Evolutionary conservation across 1,140 invertebrate genomes (phyloP).

Genomic region (Harlomillsia oculata): DNA sequence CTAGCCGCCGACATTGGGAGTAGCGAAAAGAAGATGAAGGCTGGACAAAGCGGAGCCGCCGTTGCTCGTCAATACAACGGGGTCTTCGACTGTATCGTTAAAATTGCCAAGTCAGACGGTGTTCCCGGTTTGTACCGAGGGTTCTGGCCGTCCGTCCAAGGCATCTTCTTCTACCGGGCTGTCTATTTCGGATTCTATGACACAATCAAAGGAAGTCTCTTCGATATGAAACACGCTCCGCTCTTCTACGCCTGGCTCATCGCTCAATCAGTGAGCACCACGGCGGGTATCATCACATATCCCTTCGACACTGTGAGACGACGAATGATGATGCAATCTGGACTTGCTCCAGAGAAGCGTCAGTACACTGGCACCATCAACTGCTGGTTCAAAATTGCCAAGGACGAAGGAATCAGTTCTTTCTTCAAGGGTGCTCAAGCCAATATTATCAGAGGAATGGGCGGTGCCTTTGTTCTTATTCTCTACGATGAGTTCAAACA

Average conservation of each 20-base stretch:
- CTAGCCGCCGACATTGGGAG: slow-evolving; percentile 77
- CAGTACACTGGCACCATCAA: slow-evolving; percentile 63
- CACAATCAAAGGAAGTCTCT: slow-evolving; percentile 76
- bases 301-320: slow-evolving; percentile 81
- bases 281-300: slow-evolving; percentile 71
- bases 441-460: slow-evolving; percentile 66
- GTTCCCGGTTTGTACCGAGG: slow-evolving; percentile 74
- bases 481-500: slow-evolving; percentile 68
- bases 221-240: slow-evolving; percentile 69
- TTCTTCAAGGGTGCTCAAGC: slow-evolving; percentile 77
- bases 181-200: slow-evolving; percentile 91
- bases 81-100: slow-evolving; percentile 67
- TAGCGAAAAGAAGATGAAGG: slow-evolving; percentile 26
- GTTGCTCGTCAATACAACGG: slow-evolving; percentile 69
- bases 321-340: slow-evolving; percentile 84
- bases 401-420: slow-evolving; percentile 53
- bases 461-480: slow-evolving; percentile 66
- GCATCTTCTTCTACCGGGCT: slow-evolving; percentile 76
- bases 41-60: slow-evolving; percentile 34
- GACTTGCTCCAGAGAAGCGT: slow-evolving; percentile 51
- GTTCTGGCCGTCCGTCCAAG: slow-evolving; percentile 81
- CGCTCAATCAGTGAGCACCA: slow-evolving; percentile 64
- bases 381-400: slow-evolving; percentile 60
- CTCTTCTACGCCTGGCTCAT: slow-evolving; percentile 69
- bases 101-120: slow-evolving; percentile 76